Conservation (phyloP, 2,113 vertebrate species). For the Antennarius striatus region DNA sequence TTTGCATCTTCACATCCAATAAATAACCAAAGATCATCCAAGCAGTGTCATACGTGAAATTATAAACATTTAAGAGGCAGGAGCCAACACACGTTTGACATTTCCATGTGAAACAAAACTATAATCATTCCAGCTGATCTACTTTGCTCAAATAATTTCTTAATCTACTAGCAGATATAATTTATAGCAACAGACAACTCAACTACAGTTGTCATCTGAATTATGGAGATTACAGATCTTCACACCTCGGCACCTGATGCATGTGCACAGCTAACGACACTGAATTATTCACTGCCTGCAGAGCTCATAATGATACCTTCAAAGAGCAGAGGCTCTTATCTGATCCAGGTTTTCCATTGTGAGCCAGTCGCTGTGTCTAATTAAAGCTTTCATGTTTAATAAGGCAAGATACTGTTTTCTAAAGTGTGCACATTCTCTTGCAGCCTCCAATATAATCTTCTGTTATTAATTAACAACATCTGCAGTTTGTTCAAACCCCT, state of each 20-base stretch:
- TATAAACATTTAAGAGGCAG: no score
- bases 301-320: constrained; percentile 2
- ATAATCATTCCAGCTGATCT: no score
- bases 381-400: constrained; percentile 1
- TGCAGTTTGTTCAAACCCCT: no score
- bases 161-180: not conserved
- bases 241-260: not conserved
- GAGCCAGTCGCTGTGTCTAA: not conserved
- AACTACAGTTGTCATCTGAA: not conserved
- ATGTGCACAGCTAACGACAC: not conserved
- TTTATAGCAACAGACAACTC: not conserved
- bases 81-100: no score
- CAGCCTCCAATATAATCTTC: not conserved
- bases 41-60: no score
- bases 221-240: not conserved
- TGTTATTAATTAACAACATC: not conserved
- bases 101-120: no score
- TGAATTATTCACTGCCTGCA: not conserved
- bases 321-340: constrained; percentile 5
- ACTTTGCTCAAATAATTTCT: not conserved
- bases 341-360: constrained; percentile 1
- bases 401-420: not conserved
- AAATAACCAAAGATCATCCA: no score
- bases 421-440: not conserved
- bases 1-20: no score